Percentiles rank a stretch among this genome's conserved stretches.
These are phyloP conservation scores for Atopsyche davidsoni DNA, from an alignment of 1,140 invertebrate species.

Conservation along the genomic window DNA sequence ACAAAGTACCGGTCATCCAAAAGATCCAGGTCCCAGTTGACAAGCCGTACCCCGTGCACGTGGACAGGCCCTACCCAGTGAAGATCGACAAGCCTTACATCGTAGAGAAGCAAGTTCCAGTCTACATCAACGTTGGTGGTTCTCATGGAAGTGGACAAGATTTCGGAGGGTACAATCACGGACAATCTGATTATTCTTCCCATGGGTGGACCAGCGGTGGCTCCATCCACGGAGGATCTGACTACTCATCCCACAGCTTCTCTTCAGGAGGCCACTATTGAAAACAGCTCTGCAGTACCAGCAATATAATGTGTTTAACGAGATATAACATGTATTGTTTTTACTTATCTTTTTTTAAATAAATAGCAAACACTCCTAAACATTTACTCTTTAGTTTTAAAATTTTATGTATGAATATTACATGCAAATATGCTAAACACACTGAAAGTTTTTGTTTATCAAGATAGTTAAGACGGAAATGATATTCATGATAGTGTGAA, in stretches of 20 bases:
- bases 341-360: no score
- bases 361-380: constrained; percentile 1
- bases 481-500: neutral
- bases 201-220: neutral
- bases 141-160: neutral
- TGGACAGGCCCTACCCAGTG: constrained; percentile 55
- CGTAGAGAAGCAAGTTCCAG: constrained; percentile 54
- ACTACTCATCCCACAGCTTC: constrained; percentile 7
- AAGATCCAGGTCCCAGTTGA: constrained; percentile 54
- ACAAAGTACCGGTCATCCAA: constrained; percentile 57
- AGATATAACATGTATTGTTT: neutral
- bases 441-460: neutral
- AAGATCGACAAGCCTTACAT: constrained; percentile 56
- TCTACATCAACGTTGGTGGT: constrained; percentile 24
- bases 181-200: constrained; percentile 3
- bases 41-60: constrained; percentile 56
- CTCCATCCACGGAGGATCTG: neutral
- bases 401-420: neutral
- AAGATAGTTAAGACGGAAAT: neutral
- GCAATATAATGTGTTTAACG: neutral
- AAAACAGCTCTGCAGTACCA: neutral
- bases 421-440: neutral
- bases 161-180: constrained; percentile 4
- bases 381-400: neutral
- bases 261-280: constrained; percentile 6